Percentiles rank a stretch among this genome's conserved stretches.
Evolutionary conservation across 2,888 invertebrate species (phyloP).

Genomic region (Smittia sp.): DNA sequence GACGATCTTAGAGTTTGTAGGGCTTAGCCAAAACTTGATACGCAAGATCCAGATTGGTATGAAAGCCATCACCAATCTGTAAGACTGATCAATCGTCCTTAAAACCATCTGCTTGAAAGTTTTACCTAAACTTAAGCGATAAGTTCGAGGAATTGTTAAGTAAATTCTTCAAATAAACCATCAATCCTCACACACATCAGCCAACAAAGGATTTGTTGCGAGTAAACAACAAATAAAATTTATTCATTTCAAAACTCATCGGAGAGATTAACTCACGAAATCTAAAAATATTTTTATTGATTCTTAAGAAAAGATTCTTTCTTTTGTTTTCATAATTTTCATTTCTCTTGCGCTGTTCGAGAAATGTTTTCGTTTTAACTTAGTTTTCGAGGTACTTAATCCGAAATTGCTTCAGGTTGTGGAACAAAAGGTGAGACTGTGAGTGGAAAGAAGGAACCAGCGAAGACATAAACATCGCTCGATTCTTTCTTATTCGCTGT

Average conservation of each 20-base stretch:
- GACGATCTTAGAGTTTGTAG: no score
- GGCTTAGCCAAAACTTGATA: no score
- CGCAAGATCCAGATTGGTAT: no score
- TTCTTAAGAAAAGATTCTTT: constrained; percentile 2
- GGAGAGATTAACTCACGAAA: background rate
- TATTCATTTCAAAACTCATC: background rate
- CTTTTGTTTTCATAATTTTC: background rate
- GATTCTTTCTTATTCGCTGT: background rate
- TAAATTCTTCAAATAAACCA: no score
- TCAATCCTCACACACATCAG: no score
- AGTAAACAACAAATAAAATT: background rate
- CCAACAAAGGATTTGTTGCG: no score
- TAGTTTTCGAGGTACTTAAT: background rate
- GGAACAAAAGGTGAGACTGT: background rate
- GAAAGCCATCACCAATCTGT: no score
- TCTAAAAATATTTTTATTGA: background rate
- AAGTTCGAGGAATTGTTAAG: no score
- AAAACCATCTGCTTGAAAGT: no score
- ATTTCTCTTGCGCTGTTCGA: background rate
- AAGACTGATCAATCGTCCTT: no score
- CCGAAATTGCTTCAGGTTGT: background rate
- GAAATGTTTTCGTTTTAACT: background rate
- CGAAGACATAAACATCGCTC: background rate
- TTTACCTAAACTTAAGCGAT: no score
- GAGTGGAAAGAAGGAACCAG: background rate